Evolutionary conservation across 2,113 vertebrate species (phyloP).

Genomic region (Hydropotes inermis): DNA sequence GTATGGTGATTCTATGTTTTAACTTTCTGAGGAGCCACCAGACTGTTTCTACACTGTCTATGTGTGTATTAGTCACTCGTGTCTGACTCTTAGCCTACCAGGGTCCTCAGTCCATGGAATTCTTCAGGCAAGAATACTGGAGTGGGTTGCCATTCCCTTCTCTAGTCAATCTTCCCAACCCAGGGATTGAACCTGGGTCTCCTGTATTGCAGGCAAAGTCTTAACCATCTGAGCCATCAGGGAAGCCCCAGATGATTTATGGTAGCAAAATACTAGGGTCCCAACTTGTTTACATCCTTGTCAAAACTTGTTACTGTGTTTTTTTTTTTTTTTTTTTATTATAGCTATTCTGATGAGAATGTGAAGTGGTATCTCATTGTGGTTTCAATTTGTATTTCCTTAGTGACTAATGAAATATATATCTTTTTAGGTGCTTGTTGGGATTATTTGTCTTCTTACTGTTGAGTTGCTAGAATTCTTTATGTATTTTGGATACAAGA

Average conservation of each 20-base stretch:
- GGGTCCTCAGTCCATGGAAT: background rate
- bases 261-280: background rate
- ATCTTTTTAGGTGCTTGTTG: background rate
- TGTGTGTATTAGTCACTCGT: background rate
- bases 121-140: background rate
- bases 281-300: background rate
- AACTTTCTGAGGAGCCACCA: background rate
- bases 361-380: background rate
- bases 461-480: background rate
- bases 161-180: background rate
- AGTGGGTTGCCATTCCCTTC: background rate
- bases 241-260: background rate
- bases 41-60: background rate
- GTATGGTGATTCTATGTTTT: background rate
- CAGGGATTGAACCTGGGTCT: background rate
- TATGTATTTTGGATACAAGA: background rate
- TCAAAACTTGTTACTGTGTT: background rate
- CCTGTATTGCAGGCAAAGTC: background rate
- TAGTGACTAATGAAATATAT: background rate
- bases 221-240: background rate
- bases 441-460: background rate
- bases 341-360: background rate
- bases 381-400: background rate
- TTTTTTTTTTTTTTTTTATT: background rate
- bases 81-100: background rate